phyloP scores from a whole-genome alignment of 1,140 invertebrate species.

The Brachionus angularis region DNA sequence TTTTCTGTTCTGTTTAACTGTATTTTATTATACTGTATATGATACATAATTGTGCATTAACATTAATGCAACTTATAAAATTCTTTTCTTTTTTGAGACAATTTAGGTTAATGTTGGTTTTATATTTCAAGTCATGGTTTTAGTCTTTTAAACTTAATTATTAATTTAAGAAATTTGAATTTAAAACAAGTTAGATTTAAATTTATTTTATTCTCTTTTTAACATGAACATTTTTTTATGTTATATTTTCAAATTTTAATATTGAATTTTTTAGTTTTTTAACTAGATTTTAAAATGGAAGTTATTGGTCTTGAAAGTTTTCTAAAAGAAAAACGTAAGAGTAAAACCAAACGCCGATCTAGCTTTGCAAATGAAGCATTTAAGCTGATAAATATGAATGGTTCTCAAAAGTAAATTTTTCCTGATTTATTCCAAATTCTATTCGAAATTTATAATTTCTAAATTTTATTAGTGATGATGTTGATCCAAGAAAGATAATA shows the following conservation, averaged over 20 bases:
- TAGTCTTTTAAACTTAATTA: too few relatives aligned
- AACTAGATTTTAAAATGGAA: constrained; percentile 13
- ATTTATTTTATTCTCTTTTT: too few relatives aligned
- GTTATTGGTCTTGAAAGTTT: not conserved
- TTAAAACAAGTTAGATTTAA: too few relatives aligned
- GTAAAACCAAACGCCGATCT: constrained; percentile 5
- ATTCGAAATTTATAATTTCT: not conserved
- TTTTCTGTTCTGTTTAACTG: too few relatives aligned
- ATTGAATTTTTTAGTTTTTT: not conserved
- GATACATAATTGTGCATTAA: too few relatives aligned
- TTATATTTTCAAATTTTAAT: not conserved
- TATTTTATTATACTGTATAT: too few relatives aligned
- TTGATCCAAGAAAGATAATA: not conserved
- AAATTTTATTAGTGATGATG: not conserved
- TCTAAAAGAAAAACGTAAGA: constrained; percentile 21
- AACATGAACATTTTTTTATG: not conserved
- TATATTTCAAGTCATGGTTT: too few relatives aligned
- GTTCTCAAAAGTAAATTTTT: not conserved
- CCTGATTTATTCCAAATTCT: too few relatives aligned
- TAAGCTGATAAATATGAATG: not conserved
- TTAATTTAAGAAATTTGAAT: too few relatives aligned
- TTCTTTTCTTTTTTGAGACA: too few relatives aligned
- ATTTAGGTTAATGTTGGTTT: too few relatives aligned
- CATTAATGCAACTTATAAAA: too few relatives aligned
- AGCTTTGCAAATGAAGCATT: constrained; percentile 20